Conservation (phyloP, 2,113 vertebrate species). For the Archocentrus centrarchus region DNA sequence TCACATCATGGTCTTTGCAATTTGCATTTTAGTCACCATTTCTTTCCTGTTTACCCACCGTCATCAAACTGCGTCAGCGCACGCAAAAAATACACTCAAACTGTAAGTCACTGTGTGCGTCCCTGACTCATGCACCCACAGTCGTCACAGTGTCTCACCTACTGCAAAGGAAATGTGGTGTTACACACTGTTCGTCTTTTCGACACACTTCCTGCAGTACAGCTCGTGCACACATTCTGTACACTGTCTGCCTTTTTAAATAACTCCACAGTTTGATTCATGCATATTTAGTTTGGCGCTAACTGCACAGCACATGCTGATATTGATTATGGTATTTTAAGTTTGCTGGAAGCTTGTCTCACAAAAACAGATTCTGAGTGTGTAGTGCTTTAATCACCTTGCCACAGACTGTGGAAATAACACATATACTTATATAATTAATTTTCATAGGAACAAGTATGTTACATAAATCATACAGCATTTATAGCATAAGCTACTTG, state of each 20-base stretch:
- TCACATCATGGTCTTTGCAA: not conserved
- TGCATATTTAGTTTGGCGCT: slow-evolving; percentile 2
- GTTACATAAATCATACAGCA: not conserved
- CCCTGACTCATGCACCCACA: not conserved
- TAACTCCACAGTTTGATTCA: not conserved
- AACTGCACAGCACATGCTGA: not conserved
- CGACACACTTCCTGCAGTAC: not conserved
- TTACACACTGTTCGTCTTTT: not conserved
- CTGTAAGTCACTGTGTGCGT: not conserved
- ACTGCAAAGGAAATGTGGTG: not conserved
- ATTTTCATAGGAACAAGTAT: not conserved
- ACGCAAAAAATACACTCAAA: not conserved
- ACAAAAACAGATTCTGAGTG: not conserved
- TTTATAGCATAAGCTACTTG: not conserved
- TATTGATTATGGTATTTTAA: not conserved
- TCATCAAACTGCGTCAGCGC: not conserved
- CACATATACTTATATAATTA: not conserved
- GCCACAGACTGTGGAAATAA: not conserved
- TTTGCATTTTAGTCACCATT: not conserved
- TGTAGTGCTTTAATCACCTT: not conserved
- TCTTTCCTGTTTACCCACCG: slow-evolving; percentile 2
- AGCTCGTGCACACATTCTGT: not conserved
- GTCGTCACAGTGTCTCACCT: not conserved
- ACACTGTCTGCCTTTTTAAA: rapidly evolving
- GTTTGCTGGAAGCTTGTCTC: not conserved